Evolutionary conservation across 2,888 invertebrate genomes (phyloP), one percentile per base, ranked within the genome.

Genomic region (Diachrysia chrysitis): DNA sequence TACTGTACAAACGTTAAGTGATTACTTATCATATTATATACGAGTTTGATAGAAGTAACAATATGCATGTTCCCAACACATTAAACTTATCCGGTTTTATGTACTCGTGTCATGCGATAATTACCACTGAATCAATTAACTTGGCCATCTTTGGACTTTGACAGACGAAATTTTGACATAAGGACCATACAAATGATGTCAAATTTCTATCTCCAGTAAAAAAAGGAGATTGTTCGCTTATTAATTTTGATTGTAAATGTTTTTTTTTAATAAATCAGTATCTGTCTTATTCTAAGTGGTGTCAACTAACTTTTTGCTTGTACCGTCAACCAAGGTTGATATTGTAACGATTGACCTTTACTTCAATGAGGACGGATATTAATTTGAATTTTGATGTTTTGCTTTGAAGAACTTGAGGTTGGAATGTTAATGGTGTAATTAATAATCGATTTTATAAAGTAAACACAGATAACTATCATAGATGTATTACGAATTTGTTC

Each of bases 61-160:
- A 63, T 62, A 73, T 74, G 74, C 82, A 79, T 82, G 80, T 66
- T 74, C 53, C 37, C 19, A 58, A 66, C 63, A 35, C 70, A 79
- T 74, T 74, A 69, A 63, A n/a, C 56, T 66, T 53, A 71, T 61
- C 60, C 65, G 25, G 71, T 32, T 77, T 75, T 58, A 75, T 73
- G 21, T 48, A 71, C 67, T 37, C 21, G 53, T 68, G 75, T 68
- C 80, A 72, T 71, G 80, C 80, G 54, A 76, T 71, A 75, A 54
- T 51, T 67, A 58, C 65, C 56, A 71, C 59, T 62, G 71, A 71
- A 76, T 82, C 76, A 73, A 80, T 80, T 79, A 69, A 42, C n/a
- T n/a, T 42, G n/a, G n/a, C 42, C 16, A 42, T 42, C 16, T n/a
- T 0, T n/a, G 42, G 16, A n/a, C n/a, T n/a, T n/a, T n/a, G 10